Conservation (phyloP, 2,888 invertebrate genomes). For the Synergus laeviventris region DNA sequence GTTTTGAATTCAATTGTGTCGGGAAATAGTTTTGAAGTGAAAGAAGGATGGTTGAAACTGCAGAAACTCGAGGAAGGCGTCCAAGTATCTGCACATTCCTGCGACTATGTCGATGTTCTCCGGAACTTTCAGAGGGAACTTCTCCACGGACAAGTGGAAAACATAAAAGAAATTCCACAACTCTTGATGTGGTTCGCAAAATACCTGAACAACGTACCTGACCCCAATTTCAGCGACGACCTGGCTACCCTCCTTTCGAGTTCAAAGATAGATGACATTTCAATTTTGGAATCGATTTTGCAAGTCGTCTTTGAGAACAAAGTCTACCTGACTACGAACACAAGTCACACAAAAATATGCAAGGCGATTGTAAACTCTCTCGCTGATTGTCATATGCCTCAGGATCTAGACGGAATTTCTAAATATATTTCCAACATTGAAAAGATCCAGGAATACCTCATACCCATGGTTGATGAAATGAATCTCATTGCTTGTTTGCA, state of each 20-base stretch:
- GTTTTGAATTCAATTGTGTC: conserved; percentile 6
- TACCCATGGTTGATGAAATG: conserved; percentile 69
- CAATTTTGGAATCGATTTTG: conserved; percentile 59
- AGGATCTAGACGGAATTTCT: conserved; percentile 48
- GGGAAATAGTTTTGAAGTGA: conserved; percentile 5
- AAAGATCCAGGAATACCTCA: conserved; percentile 60
- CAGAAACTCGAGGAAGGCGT: conserved; percentile 27
- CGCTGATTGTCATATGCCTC: conserved; percentile 59
- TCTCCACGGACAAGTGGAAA: conserved; percentile 44
- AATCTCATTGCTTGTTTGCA: conserved; percentile 79
- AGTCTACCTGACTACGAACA: conserved; percentile 56
- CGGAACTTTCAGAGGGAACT: conserved; percentile 27
- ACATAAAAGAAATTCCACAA: conserved; percentile 62
- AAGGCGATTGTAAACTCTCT: conserved; percentile 62
- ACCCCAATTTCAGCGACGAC: conserved; percentile 58
- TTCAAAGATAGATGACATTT: conserved; percentile 56
- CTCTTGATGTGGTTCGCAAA: conserved; percentile 66
- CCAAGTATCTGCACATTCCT: background rate
- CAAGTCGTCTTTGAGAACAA: conserved; percentile 51
- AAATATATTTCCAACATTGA: conserved; percentile 56
- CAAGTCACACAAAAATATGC: conserved; percentile 60
- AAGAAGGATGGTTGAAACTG: conserved; percentile 30
- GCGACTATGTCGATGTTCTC: conserved; percentile 1
- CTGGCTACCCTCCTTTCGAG: conserved; percentile 61
- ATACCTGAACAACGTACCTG: conserved; percentile 58